A percentile compares a stretch with the other conserved stretches of the same genome.
These are phyloP conservation scores for Menura novaehollandiae DNA, from an alignment of 2,113 vertebrate species.

Conservation along the genomic window DNA sequence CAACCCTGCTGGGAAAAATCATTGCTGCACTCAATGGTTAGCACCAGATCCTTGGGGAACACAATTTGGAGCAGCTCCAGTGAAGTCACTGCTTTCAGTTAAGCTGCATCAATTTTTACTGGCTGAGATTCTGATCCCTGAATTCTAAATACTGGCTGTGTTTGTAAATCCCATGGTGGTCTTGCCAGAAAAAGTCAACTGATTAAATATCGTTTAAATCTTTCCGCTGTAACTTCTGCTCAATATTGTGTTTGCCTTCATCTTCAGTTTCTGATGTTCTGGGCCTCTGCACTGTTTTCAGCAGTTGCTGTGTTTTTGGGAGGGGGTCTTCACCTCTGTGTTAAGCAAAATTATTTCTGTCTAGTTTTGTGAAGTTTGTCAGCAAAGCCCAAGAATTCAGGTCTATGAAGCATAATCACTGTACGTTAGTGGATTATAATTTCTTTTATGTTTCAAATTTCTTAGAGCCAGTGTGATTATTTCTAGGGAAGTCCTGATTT, in stretches of 20 bases:
- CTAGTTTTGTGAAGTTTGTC: neutral
- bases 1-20: neutral
- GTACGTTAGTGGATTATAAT: neutral
- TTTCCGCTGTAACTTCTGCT: neutral
- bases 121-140: neutral
- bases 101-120: neutral
- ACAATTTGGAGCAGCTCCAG: neutral
- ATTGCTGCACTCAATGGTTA: neutral
- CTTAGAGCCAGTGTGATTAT: neutral
- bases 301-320: neutral
- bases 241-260: neutral
- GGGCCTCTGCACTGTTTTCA: neutral
- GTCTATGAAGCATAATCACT: neutral
- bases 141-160: neutral
- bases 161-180: neutral
- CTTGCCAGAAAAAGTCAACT: neutral
- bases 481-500: neutral
- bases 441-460: neutral
- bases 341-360: neutral
- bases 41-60: neutral
- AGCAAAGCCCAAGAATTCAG: neutral
- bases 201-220: neutral
- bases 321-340: neutral
- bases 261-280: neutral
- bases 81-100: neutral